Percentiles rank a stretch among this genome's conserved stretches.
Evolutionary conservation across 35 echinoderm and acorn worm species (phyloP).

Genomic region (Hemicentrotus pulcherrimus): DNA sequence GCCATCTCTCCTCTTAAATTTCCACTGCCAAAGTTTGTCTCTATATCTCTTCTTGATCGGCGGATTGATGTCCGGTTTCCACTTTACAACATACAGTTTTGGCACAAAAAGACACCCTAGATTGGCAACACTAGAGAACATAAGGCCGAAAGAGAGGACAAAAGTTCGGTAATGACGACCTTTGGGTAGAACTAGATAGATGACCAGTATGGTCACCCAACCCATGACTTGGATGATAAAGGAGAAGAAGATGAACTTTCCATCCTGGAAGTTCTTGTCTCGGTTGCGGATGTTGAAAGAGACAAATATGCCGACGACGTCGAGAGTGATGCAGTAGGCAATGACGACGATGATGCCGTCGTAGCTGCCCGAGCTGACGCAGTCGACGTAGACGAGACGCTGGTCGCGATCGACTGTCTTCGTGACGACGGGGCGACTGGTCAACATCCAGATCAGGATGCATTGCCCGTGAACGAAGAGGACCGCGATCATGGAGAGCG

Average conservation of each 20-base stretch:
- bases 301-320: slow-evolving; percentile 56
- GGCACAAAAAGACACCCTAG: slow-evolving; percentile 74
- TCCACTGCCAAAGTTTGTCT: slow-evolving; percentile 48
- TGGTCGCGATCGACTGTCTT: slow-evolving; percentile 26
- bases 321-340: slow-evolving; percentile 50
- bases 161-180: slow-evolving; percentile 58
- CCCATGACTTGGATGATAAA: slow-evolving; percentile 76
- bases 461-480: slow-evolving; percentile 24
- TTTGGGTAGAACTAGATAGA: slow-evolving; percentile 51
- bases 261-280: slow-evolving; percentile 73
- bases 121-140: slow-evolving; percentile 49
- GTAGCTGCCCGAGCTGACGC: slow-evolving; percentile 44
- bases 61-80: slow-evolving; percentile 62
- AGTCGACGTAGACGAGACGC: slow-evolving; percentile 56
- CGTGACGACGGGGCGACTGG: slow-evolving; percentile 47
- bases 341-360: slow-evolving; percentile 54
- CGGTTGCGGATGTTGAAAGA: slow-evolving; percentile 48
- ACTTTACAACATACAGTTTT: slow-evolving; percentile 75
- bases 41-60: slow-evolving; percentile 22
- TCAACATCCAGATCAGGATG: slow-evolving; percentile 61
- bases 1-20: slow-evolving; percentile 43
- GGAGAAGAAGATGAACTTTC: slow-evolving; percentile 80
- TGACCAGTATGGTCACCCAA: slow-evolving; percentile 62
- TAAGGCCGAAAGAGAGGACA: slow-evolving; percentile 58
- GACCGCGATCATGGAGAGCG: background rate